Evolutionary conservation across 92 coral and sea anemone species (phyloP).

Genomic region (Pocillopora grandis): DNA sequence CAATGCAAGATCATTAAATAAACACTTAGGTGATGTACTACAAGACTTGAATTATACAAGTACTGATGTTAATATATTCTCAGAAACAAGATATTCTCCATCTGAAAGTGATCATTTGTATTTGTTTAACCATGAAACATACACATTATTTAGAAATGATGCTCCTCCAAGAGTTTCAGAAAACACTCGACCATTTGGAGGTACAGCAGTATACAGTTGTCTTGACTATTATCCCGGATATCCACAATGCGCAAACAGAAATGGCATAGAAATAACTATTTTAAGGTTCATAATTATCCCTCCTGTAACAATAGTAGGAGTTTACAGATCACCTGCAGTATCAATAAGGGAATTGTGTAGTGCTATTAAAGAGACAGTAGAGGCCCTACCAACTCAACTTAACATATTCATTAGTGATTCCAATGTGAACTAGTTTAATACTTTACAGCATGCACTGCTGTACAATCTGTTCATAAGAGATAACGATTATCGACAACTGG

Average conservation of each 20-base stretch:
- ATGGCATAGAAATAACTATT: too few species aligned
- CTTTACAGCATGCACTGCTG: slow-evolving; percentile 38
- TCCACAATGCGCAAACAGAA: not conserved
- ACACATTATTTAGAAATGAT: not conserved
- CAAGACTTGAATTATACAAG: too few species aligned
- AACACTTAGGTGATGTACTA: too few species aligned
- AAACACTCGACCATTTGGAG: slow-evolving; percentile 41
- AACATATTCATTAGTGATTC: slow-evolving; percentile 53
- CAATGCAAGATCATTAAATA: too few species aligned
- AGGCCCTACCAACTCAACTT: slow-evolving; percentile 7
- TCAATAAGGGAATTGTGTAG: too few species aligned
- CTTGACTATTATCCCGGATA: slow-evolving; percentile 23
- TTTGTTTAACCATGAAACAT: too few species aligned
- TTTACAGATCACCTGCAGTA: too few species aligned
- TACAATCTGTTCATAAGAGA: slow-evolving; percentile 46
- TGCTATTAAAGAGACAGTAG: slow-evolving; percentile 7
- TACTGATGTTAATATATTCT: too few species aligned
- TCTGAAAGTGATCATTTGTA: too few species aligned
- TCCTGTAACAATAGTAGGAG: too few species aligned
- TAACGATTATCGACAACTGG: slow-evolving; percentile 36
- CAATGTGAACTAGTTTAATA: slow-evolving; percentile 64
- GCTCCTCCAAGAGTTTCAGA: slow-evolving; percentile 16
- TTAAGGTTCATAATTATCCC: too few species aligned
- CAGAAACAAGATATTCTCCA: too few species aligned
- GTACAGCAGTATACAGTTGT: slow-evolving; percentile 54